Conservation (phyloP, 92 coral and sea anemone species). For the Isaurus tuberculatus region DNA sequence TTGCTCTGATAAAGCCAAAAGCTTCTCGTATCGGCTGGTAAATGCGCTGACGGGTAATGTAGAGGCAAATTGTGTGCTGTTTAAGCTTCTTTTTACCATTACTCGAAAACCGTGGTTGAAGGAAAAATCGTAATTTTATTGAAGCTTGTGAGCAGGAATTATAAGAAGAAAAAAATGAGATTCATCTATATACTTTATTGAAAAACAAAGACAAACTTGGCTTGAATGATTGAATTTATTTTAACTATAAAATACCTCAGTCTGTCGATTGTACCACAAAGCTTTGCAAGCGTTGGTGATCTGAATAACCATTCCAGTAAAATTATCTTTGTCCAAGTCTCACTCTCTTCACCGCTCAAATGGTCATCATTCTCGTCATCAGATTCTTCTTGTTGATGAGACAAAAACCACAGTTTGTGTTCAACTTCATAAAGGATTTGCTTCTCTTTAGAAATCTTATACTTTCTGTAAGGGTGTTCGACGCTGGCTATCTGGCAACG, state of each 20-base stretch:
- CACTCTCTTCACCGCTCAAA: slow-evolving; percentile 7
- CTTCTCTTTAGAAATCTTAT: slow-evolving; percentile 70
- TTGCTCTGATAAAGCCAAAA: too few relatives aligned
- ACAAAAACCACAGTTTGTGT: slow-evolving; percentile 69
- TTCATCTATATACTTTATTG: too few relatives aligned
- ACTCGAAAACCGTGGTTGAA: too few relatives aligned
- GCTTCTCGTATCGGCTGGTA: too few relatives aligned
- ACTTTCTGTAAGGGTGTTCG: slow-evolving; percentile 70
- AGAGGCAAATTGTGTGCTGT: too few relatives aligned
- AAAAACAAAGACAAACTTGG: too few relatives aligned
- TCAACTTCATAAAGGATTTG: slow-evolving; percentile 78
- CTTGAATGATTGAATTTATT: too few relatives aligned
- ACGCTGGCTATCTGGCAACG: slow-evolving; percentile 65
- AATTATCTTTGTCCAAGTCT: slow-evolving; percentile 49
- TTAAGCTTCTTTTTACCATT: too few relatives aligned
- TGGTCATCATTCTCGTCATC: slow-evolving; percentile 33
- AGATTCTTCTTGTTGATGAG: slow-evolving; percentile 48
- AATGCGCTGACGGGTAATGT: too few relatives aligned
- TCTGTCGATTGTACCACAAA: slow-evolving; percentile 72
- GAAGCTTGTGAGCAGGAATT: too few relatives aligned
- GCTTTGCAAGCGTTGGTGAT: slow-evolving; percentile 62
- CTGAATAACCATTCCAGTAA: slow-evolving; percentile 69
- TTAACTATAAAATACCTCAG: slow-evolving; percentile 54
- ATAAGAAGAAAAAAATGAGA: too few relatives aligned
- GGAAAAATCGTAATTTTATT: too few relatives aligned